Base-by-base conservation (phyloP, 2,113 vertebrate species). In the Tricholaema leucomelas region DNA sequence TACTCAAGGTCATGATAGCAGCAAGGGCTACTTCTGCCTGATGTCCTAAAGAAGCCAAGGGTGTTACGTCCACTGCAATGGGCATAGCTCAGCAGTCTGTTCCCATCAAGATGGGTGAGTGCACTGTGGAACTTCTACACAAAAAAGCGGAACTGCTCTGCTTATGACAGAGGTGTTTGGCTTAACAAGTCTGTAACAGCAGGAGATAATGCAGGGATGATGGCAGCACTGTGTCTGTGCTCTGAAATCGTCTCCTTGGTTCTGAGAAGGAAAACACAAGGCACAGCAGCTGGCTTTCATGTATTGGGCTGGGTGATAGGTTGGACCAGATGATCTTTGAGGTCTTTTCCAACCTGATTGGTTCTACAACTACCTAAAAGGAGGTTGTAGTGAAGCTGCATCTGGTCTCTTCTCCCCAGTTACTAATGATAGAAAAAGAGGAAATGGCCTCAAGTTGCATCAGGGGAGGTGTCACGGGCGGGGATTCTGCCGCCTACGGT, bases 41-140 rank as follows among this genome's bases (percentile, higher is more conserved):
- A 10, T 44, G 2, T 59, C 48, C 15, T 78, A 66, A 35, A 87
- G 44, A 52, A 81, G 46, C 33, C 30, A 61, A 61, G 42, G 40
- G 12, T 31, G 36, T 56, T 50, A 24, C 4, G 0, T 31, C 60
- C 36, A 59, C 12, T 28, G 42, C 9, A 0, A 44, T 0, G 0
- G n/a, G 9, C 71, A 17, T 16, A 50, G 15, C 50, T 65, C 52
- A 31, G 75, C 60, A 69, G 44, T 63, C 56, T 19, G 14, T 40
- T 76, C 24, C 64, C 52, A 64, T 16, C 5, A 6, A 31, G 42
- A 20, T 27, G 44, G 54, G n/a, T 65, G 81, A 4, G 33, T 48
- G 27, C n/a, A 21, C 13, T 1, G 0, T 12, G 20, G 19, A 58
- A 33, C 20, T 73, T 40, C 28, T 19, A 1, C 2, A 15, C 8